Conservation (phyloP, 92 coral and sea anemone species). For the Isaurus tuberculatus region DNA sequence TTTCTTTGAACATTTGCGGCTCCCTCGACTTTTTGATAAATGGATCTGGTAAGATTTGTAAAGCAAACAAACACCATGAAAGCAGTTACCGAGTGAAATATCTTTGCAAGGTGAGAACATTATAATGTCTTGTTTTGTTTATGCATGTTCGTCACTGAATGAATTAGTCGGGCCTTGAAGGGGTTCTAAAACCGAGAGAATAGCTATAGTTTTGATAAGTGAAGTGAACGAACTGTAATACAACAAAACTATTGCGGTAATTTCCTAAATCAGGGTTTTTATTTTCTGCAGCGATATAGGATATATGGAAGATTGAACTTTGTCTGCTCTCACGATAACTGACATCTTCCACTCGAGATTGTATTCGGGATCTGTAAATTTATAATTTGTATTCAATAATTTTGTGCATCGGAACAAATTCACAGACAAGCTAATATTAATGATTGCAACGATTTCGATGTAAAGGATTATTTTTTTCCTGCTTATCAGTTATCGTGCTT, state of each 20-base stretch:
- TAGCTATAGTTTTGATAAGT: neutral
- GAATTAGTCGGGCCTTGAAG: neutral
- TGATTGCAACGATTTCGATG: neutral
- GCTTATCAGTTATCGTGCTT: neutral
- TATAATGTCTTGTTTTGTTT: slow-evolving; percentile 1
- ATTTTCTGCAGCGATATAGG: neutral
- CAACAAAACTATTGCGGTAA: neutral
- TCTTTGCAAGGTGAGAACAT: slow-evolving; percentile 34
- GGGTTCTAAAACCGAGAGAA: neutral
- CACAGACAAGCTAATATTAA: neutral
- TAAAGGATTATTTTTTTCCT: neutral
- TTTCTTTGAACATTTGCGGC: neutral
- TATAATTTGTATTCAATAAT: neutral
- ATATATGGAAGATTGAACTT: neutral
- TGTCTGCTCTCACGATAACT: neutral
- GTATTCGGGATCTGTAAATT: neutral
- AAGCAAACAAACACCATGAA: neutral
- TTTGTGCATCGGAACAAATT: neutral
- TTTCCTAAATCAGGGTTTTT: neutral
- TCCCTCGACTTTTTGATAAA: neutral
- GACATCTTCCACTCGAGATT: neutral
- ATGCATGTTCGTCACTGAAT: neutral
- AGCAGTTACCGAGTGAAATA: slow-evolving; percentile 1
- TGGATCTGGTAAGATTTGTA: neutral
- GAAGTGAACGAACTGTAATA: neutral